These are phyloP conservation scores for Synodontis membranacea DNA, from an alignment of 2,113 vertebrate genomes.

Conservation along the genomic window DNA sequence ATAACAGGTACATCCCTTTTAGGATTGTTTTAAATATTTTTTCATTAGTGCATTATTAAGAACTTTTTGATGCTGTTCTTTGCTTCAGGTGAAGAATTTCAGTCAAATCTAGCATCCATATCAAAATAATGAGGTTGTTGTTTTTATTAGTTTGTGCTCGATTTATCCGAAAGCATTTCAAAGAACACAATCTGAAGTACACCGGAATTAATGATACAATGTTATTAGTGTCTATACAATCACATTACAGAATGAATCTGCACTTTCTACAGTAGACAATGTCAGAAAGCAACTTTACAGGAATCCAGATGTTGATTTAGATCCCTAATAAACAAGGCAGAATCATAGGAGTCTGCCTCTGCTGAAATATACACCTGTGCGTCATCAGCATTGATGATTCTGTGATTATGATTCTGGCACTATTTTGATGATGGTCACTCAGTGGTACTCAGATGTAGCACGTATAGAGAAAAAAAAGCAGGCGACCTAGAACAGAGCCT, in stretches of 20 bases:
- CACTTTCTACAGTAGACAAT: background rate
- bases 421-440: no score
- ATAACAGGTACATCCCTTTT: background rate
- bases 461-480: background rate
- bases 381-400: no score
- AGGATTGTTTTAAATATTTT: background rate
- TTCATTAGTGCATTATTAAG: background rate
- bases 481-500: background rate
- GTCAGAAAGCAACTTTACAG: background rate
- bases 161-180: background rate
- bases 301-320: background rate
- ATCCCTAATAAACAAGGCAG: background rate
- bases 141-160: background rate
- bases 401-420: no score
- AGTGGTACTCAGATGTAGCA: background rate
- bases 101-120: background rate
- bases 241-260: background rate
- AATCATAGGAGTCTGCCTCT: background rate
- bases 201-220: background rate
- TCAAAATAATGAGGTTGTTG: background rate
- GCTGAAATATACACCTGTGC: no score
- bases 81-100: background rate
- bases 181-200: background rate
- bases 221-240: background rate
- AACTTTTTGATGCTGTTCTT: background rate